Percentiles rank a stretch among this genome's conserved stretches.
These are phyloP conservation scores for Lamellibrachia satsuma DNA, from an alignment of 2,888 invertebrate genomes.

Conservation along the genomic window DNA sequence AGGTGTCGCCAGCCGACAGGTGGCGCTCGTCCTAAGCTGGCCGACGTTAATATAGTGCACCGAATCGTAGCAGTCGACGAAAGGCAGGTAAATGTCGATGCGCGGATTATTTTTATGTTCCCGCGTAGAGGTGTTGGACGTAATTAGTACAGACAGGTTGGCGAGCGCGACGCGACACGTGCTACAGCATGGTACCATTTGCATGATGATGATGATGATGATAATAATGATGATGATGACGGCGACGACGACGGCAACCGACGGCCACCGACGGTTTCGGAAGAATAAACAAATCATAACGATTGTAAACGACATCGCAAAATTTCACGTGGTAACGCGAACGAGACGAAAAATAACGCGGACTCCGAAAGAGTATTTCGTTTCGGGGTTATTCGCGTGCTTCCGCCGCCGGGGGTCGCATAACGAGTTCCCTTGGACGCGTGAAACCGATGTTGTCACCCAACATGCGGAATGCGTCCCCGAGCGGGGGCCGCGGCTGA, in stretches of 20 bases:
- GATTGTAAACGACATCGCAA: neutral
- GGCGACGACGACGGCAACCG: neutral
- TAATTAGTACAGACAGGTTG: neutral
- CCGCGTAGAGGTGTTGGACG: neutral
- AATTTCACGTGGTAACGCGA: neutral
- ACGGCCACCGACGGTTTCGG: neutral
- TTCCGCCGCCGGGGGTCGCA: neutral
- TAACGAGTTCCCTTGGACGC: neutral
- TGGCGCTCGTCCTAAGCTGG: neutral
- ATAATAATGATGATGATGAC: neutral
- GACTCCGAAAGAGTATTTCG: neutral
- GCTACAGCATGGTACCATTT: neutral
- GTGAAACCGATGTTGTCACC: neutral
- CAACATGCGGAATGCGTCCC: neutral
- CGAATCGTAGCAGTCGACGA: too few relatives aligned
- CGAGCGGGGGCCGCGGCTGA: neutral
- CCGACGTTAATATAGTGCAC: neutral
- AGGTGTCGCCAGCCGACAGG: neutral
- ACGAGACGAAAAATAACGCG: neutral
- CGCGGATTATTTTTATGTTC: too few relatives aligned
- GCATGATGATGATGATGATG: neutral
- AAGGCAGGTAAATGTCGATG: too few relatives aligned
- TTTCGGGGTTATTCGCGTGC: constrained; percentile 17
- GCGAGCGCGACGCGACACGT: neutral
- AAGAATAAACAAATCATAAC: neutral